These are phyloP conservation scores for Corvus moneduloides DNA, from an alignment of 2,113 vertebrate species.

Conservation along the genomic window DNA sequence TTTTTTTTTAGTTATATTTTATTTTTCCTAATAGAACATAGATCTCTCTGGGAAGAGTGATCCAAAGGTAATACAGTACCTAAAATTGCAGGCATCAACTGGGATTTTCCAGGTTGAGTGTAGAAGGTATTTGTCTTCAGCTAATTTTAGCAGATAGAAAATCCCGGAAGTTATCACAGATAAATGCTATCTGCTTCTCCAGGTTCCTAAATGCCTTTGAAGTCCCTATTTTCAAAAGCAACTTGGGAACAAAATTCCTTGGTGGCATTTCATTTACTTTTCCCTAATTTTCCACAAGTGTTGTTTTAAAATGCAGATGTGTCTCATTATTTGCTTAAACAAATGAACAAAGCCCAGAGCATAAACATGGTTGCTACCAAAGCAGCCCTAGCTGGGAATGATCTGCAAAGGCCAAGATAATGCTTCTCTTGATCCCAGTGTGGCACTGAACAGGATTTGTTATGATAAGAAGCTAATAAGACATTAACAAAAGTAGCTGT, in stretches of 20 bases:
- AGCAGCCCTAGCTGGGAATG: not conserved
- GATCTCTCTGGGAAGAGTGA: not conserved
- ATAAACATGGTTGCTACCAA: not conserved
- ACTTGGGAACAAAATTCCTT: not conserved
- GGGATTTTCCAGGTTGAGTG: constrained; percentile 3
- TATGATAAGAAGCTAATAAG: constrained; percentile 40
- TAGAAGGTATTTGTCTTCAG: constrained; percentile 20
- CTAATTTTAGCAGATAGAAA: constrained; percentile 47
- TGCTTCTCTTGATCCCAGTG: not conserved
- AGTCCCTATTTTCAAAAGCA: not conserved
- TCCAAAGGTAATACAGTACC: not conserved
- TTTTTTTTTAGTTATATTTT: not conserved
- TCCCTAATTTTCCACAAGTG: not conserved
- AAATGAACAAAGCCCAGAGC: not conserved
- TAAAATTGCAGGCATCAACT: not conserved
- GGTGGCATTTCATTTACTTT: not conserved
- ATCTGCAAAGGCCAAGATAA: constrained; percentile 19
- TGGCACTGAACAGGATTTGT: constrained; percentile 27
- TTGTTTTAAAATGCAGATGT: not conserved
- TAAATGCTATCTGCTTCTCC: not conserved
- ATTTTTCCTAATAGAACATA: not conserved
- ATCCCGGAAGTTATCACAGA: constrained; percentile 6
- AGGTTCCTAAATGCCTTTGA: constrained; percentile 9
- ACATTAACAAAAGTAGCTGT: not conserved
- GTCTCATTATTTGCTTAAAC: not conserved